These are phyloP conservation scores for Corythornis madagascariensis DNA, from an alignment of 2,113 vertebrate species.

Conservation along the genomic window DNA sequence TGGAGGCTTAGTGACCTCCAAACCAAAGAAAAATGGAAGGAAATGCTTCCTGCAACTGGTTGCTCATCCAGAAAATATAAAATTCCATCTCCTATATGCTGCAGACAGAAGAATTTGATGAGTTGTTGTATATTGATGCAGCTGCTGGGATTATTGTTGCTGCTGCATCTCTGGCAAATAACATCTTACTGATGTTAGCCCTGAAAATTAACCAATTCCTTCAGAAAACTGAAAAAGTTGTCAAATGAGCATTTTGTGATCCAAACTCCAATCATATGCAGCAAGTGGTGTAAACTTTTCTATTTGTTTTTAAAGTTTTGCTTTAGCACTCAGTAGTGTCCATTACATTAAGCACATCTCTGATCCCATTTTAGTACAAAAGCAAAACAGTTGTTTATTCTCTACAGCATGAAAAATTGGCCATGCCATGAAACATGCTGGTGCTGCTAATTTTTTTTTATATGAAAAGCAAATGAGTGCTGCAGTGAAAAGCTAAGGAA, in stretches of 20 bases:
- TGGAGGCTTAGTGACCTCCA: background rate
- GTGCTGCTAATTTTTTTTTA: background rate
- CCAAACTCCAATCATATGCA: background rate
- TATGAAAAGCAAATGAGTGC: background rate
- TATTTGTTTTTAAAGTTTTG: background rate
- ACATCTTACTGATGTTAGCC: background rate
- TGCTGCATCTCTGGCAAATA: background rate
- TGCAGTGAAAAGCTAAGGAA: background rate
- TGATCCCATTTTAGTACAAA: background rate
- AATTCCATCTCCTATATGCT: background rate
- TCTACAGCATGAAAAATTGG: background rate
- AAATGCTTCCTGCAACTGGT: background rate
- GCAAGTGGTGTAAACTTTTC: rapidly evolving
- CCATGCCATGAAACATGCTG: background rate
- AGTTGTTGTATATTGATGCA: background rate
- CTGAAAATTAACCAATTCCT: background rate
- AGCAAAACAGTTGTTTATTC: background rate
- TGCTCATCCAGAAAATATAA: background rate
- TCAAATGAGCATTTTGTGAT: background rate
- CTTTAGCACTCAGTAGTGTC: background rate
- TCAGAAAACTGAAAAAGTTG: background rate
- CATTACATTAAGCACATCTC: background rate
- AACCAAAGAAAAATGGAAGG: background rate
- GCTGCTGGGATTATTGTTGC: background rate
- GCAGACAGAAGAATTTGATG: background rate